A percentile compares a stretch with the other conserved stretches of the same genome.
Evolutionary conservation across 2,113 vertebrate species (phyloP).

Genomic region (Lethenteron reissneri): DNA sequence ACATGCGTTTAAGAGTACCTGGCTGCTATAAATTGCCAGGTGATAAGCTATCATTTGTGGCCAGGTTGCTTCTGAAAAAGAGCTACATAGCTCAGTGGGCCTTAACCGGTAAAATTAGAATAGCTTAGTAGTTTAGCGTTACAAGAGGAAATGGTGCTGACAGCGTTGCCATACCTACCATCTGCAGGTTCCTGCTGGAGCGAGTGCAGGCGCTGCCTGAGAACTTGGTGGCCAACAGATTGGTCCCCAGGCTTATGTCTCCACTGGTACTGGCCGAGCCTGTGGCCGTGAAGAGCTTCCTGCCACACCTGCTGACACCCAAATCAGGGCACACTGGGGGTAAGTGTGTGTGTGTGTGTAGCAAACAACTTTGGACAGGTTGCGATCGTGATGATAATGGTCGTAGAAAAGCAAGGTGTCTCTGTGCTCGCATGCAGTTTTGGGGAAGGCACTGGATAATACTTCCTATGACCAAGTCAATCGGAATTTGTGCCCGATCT

Average conservation of each 20-base stretch:
- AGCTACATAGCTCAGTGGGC: not conserved
- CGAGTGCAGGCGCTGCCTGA: conserved; percentile 58
- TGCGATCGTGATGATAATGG: not conserved
- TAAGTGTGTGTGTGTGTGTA: not conserved
- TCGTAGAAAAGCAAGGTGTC: not conserved
- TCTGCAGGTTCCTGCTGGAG: conserved; percentile 57
- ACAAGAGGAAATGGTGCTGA: too few relatives aligned
- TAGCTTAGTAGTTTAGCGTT: too few relatives aligned
- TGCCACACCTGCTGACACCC: conserved; percentile 74
- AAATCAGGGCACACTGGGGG: conserved; percentile 41
- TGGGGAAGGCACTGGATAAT: not conserved
- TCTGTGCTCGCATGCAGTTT: not conserved
- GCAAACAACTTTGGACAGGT: not conserved
- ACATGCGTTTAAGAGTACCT: too few relatives aligned
- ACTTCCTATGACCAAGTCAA: not conserved
- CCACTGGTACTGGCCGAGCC: conserved; percentile 81
- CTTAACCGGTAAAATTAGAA: too few relatives aligned
- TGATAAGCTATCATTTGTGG: too few relatives aligned
- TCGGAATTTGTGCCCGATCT: not conserved
- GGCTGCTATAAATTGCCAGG: too few relatives aligned
- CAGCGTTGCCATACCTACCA: conserved; percentile 11
- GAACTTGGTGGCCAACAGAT: conserved; percentile 50
- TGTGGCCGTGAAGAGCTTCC: conserved; percentile 82
- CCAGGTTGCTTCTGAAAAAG: too few relatives aligned
- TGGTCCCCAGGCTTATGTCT: conserved; percentile 71